Percentiles rank a stretch among this genome's conserved stretches.
Evolutionary conservation across 1,140 invertebrate species (phyloP).

Genomic region (Orius insidiosus): DNA sequence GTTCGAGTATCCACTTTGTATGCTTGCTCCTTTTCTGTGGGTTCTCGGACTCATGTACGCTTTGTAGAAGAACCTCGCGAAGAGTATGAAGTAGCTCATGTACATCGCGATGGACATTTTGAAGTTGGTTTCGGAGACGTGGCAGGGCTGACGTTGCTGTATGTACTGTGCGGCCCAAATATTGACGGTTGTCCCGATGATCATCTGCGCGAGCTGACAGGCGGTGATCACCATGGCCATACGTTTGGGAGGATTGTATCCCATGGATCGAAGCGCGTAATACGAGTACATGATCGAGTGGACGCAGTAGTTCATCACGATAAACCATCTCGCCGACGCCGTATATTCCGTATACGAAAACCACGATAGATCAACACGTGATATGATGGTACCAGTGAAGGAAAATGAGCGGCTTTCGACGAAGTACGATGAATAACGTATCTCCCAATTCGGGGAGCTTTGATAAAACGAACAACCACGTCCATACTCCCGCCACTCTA

Average conservation of each 20-base stretch:
- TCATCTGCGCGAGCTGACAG: slow-evolving; percentile 87
- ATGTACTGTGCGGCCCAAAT: slow-evolving; percentile 60
- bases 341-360: slow-evolving; percentile 94
- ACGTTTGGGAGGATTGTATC: slow-evolving; percentile 63
- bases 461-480: slow-evolving; percentile 84
- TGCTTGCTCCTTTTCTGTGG: slow-evolving; percentile 10
- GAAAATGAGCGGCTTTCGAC: slow-evolving; percentile 92
- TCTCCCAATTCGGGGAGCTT: slow-evolving; percentile 91
- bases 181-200: slow-evolving; percentile 81
- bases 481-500: slow-evolving; percentile 87
- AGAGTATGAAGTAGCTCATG: slow-evolving; percentile 80
- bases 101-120: slow-evolving; percentile 86
- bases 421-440: slow-evolving; percentile 86
- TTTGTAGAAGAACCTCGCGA: slow-evolving; percentile 79
- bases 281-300: slow-evolving; percentile 98
- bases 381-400: slow-evolving; percentile 91
- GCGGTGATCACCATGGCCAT: slow-evolving; percentile 86
- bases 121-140: slow-evolving; percentile 74
- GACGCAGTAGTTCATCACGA: slow-evolving; percentile 97
- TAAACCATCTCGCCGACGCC: slow-evolving; percentile 92
- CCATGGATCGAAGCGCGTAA: slow-evolving; percentile 79
- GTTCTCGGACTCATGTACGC: slow-evolving; percentile 42
- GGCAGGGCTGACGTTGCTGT: slow-evolving; percentile 46
- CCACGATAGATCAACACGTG: slow-evolving; percentile 85
- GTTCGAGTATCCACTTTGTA: too few relatives aligned